Percentiles rank a stretch among this genome's conserved stretches.
phyloP scores from a whole-genome alignment of 92 coral and sea anemone genomes.

The Porites rus region DNA sequence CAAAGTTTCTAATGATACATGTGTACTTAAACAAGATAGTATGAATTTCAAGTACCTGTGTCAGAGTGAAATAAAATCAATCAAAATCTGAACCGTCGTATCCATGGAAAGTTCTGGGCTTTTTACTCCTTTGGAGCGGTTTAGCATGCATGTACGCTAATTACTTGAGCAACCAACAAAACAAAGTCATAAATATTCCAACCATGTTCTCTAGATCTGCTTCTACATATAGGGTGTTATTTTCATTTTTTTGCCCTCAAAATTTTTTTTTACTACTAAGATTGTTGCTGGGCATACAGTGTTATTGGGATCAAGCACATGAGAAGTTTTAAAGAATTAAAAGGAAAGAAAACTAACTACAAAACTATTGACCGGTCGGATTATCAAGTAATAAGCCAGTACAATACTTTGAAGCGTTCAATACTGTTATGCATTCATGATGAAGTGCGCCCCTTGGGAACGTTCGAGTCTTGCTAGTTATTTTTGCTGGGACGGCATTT shows the following conservation, averaged over 20 bases:
- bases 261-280: neutral
- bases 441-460: too few species aligned
- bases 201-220: constrained; percentile 3
- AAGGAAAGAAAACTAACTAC: too few species aligned
- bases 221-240: constrained; percentile 1
- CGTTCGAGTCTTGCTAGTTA: too few species aligned
- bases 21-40: constrained; percentile 9
- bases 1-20: constrained; percentile 10
- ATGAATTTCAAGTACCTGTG: too few species aligned
- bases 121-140: constrained; percentile 6
- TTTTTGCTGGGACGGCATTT: too few species aligned
- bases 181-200: constrained; percentile 6
- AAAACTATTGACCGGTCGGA: too few species aligned
- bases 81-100: constrained; percentile 6
- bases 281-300: neutral
- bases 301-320: neutral
- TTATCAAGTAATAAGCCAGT: too few species aligned
- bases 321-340: too few species aligned
- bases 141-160: constrained; percentile 3
- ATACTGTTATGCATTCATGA: too few species aligned
- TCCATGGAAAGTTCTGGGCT: constrained; percentile 3
- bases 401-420: too few species aligned
- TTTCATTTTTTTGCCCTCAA: constrained; percentile 1
- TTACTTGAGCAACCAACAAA: constrained; percentile 5
- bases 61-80: neutral